Percentiles rank a stretch among this genome's conserved stretches.
Conservation (phyloP, 2,113 vertebrate genomes). For the Odocoileus virginianus region DNA sequence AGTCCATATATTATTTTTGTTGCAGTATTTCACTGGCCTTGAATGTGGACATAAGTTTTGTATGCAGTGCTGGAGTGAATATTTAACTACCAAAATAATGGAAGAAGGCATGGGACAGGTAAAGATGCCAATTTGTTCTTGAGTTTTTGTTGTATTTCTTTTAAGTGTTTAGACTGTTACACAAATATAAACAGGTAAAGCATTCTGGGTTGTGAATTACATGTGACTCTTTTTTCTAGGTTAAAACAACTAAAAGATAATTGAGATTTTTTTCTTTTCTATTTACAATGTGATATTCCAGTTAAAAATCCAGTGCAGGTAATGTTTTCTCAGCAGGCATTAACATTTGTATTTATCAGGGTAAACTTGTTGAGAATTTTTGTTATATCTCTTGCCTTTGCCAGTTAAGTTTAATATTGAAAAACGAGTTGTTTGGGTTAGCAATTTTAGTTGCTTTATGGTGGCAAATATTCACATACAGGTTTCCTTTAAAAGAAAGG, state of each 20-base stretch:
- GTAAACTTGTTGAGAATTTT: background rate
- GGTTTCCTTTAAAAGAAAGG: background rate
- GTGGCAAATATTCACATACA: background rate
- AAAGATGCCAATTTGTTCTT: slow-evolving; percentile 61
- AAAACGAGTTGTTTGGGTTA: background rate
- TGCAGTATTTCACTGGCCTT: slow-evolving; percentile 97
- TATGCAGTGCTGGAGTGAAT: slow-evolving; percentile 99
- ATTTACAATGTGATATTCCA: background rate
- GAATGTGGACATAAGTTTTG: slow-evolving; percentile 99
- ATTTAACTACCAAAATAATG: slow-evolving; percentile 99
- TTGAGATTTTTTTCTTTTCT: background rate
- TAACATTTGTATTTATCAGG: background rate
- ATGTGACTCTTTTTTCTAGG: background rate
- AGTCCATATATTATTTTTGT: slow-evolving; percentile 60
- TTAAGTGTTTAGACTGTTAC: background rate
- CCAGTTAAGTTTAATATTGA: slow-evolving; percentile 2
- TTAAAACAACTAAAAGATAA: slow-evolving; percentile 15
- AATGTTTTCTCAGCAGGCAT: background rate
- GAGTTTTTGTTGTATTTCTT: slow-evolving; percentile 34
- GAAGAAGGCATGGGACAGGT: slow-evolving; percentile 99
- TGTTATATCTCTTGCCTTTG: background rate
- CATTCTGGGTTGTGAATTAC: background rate
- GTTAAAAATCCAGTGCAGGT: background rate
- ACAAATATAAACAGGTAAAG: background rate
- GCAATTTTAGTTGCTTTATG: background rate